Evolutionary conservation across 2,888 invertebrate species (phyloP), one percentile per base, ranked within the genome.

Genomic region (Tetragnatha montana): DNA sequence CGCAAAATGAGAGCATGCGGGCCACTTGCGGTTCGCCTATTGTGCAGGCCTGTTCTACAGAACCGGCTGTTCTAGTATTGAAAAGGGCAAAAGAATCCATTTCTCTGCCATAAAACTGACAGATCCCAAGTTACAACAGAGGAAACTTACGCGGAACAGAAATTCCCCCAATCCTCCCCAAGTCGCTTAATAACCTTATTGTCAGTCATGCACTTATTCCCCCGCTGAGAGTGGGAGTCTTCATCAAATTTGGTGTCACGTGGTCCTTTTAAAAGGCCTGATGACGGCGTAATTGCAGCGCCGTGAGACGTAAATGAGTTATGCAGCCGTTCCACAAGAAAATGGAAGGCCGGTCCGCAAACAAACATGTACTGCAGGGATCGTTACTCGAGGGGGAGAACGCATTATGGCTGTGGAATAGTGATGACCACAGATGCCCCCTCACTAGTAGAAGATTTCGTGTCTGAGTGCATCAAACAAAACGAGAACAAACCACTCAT

Each of bases 301-400:
- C 74, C 87, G 87, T 87, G 81, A 81, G 80, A 79, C 21, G 81
- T 74, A 87, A 87, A 87, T 81, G 60, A 87, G 81, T 87, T 87
- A 81, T 49, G 49, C 21, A 70, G 69, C 70, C 71, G 78, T 49
- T 70, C 22, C 49, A 47, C 49, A 75, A 69, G 83, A 84, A 35
- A 60, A 35, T 50, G 19, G n/a, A 78, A 75, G 68, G 12, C 10
- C 71, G 17, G 50, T 78, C 22, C 47, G 76, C 19, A 49, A 17
- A 68, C 69, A 68, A 47, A 80, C 70, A 49, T 60, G 69, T 35
- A 35, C 60, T 35, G 35, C 35, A 21, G 8, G 35, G 35, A 68
- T 35, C 49, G 70, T 69, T 69, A 80, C 70, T 47, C 47, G 70
- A 49, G 49, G 79, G 3, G 49, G 8, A 19, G n/a, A 78, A 79